Conservation (phyloP, 2,797 vertebrate species). For the Pitangus sulphuratus region DNA sequence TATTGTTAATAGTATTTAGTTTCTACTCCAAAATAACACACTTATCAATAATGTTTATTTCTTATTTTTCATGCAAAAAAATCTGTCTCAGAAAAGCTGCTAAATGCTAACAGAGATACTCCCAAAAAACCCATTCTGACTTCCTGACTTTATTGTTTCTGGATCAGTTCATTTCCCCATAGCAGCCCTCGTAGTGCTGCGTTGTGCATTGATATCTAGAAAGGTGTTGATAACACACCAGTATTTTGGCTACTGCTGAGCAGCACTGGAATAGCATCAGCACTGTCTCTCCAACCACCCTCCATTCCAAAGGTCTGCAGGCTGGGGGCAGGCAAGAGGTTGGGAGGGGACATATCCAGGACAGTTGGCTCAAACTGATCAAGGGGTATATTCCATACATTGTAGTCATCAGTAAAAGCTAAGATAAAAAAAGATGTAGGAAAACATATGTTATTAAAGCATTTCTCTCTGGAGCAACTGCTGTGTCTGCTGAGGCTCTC, state of each 20-base stretch:
- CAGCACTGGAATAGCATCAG: not conserved
- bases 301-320: not conserved
- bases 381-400: not conserved
- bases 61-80: not conserved
- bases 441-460: not conserved
- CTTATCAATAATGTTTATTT: not conserved
- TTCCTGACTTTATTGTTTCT: not conserved
- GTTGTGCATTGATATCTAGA: not conserved
- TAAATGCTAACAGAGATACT: not conserved
- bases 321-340: not conserved
- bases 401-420: not conserved
- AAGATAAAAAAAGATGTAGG: not conserved
- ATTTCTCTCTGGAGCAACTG: not conserved
- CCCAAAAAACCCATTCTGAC: rapidly evolving
- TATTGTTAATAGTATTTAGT: not conserved
- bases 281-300: not conserved
- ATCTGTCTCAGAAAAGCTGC: not conserved
- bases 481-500: not conserved
- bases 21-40: not conserved
- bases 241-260: not conserved
- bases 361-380: not conserved
- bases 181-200: not conserved
- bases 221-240: not conserved
- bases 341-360: not conserved
- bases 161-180: not conserved